Conservation (phyloP, 2,797 vertebrate genomes). For the Jordanella pulchra region DNA sequence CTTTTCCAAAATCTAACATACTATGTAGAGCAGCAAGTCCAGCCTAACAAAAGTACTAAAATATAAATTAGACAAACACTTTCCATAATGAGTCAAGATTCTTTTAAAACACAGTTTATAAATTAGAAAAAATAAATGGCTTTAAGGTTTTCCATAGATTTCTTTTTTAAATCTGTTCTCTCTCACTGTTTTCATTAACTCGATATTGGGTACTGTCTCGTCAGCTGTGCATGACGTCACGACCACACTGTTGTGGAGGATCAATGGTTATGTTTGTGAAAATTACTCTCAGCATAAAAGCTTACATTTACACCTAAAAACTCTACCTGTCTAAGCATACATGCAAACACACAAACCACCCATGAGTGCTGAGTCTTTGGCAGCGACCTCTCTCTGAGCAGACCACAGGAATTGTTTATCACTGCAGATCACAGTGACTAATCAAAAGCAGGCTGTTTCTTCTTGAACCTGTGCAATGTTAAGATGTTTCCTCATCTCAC, state of each 20-base stretch:
- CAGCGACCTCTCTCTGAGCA: slow-evolving; percentile 69
- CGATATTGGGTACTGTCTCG: not conserved
- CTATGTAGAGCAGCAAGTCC: not conserved
- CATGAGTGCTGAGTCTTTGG: slow-evolving; percentile 41
- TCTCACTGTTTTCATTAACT: no score
- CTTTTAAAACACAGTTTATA: not conserved
- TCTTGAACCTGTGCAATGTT: slow-evolving; percentile 75
- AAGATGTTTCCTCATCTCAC: slow-evolving; percentile 71
- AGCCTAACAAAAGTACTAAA: not conserved
- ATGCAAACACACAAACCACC: slow-evolving; percentile 59
- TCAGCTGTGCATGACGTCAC: not conserved
- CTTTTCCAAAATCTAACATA: not conserved
- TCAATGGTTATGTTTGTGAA: slow-evolving; percentile 9
- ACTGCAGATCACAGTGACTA: slow-evolving; percentile 82
- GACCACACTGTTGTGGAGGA: slow-evolving; percentile 1
- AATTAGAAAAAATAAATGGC: not conserved
- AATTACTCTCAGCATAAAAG: slow-evolving; percentile 8
- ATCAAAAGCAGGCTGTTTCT: slow-evolving; percentile 86
- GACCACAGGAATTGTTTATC: slow-evolving; percentile 92
- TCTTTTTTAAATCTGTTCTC: no score
- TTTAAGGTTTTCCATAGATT: no score
- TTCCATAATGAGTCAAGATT: not conserved
- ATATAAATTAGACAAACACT: not conserved
- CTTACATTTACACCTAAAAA: slow-evolving; percentile 7
- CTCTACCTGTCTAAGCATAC: slow-evolving; percentile 54